Conservation (phyloP, 2,113 vertebrate genomes). For the Anarhynchus alexandrinus region DNA sequence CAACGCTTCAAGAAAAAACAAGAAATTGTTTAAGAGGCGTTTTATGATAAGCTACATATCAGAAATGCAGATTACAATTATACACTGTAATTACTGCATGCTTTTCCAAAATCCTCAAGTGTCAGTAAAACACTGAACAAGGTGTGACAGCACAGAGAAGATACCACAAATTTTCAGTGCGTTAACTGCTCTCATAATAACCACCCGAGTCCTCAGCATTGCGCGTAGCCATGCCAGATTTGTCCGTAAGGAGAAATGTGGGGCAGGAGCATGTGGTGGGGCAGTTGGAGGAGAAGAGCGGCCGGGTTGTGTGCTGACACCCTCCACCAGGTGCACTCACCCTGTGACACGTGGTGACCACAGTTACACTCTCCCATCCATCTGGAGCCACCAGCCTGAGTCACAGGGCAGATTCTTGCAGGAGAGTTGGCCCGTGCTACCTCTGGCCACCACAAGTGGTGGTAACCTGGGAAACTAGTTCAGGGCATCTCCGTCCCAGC, state of each 20-base stretch:
- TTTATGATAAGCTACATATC: background rate
- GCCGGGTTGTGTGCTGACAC: background rate
- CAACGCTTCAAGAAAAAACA: background rate
- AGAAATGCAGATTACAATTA: background rate
- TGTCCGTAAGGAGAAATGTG: background rate
- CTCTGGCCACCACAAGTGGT: background rate
- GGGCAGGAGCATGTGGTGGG: background rate
- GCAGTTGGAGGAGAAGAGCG: background rate
- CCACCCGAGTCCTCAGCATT: background rate
- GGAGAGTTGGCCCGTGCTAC: background rate
- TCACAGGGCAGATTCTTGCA: background rate
- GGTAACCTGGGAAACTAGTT: background rate
- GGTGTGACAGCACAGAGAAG: background rate
- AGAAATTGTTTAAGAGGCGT: background rate
- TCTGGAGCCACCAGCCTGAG: background rate
- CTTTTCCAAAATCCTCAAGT: background rate
- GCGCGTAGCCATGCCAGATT: background rate
- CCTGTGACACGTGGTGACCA: background rate
- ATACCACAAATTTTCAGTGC: background rate
- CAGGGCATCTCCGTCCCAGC: background rate
- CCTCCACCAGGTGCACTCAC: background rate
- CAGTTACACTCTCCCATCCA: background rate
- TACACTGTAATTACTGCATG: background rate
- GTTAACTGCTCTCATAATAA: background rate
- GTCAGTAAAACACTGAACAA: background rate